Base-by-base conservation (phyloP, 2,888 invertebrate species). In the Caenorhabditis sp. region DNA sequence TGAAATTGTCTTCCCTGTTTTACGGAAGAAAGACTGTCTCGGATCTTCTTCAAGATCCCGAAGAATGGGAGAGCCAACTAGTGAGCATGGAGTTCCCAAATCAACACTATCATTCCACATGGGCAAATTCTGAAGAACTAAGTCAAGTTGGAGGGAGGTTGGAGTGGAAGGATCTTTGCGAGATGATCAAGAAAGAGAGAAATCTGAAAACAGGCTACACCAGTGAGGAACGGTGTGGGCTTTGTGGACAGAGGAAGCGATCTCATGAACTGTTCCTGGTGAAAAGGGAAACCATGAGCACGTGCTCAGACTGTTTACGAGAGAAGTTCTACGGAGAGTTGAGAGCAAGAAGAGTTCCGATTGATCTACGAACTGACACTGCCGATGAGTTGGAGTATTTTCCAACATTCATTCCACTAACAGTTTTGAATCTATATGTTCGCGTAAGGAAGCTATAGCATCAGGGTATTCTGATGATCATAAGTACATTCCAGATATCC, bases 301-400 rank as follows among this genome's bases (percentile, higher is more conserved):
- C 69, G 31, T 69, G 77, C 24, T 41, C 61, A 0, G 77, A 69
- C 0, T 77, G 77, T 38, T 24, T 77, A 16, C 12, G 63, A 8
- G 44, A 77, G 1, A 54, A 69, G n/a, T 77, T 77, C 44, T 77
- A 77, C 54, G 49, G 41, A 51, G 69, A 77, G 24, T 14, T 77
- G 16, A 38, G 69, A 31, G 77, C 69, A 5, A 77, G 51, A 63
- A 61, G 77, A 51, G 14, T 77, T 35, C 77, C 77, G 24, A 77
- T 77, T 41, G 69, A 69, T 35, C 44, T 77, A 3, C 19, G 54
- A 61, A 69, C 63, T 26, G 69, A 69, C 4, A 54, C 44, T 19
- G 77, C 69, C 8, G 77, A 77, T 69, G 77, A 77, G 22, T 44
- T 77, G 24, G 77, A 68, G 59, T 77, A 69, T 31, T 35, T 69